Base-by-base conservation (phyloP, 2,113 vertebrate species). In the Eira barbara region DNA sequence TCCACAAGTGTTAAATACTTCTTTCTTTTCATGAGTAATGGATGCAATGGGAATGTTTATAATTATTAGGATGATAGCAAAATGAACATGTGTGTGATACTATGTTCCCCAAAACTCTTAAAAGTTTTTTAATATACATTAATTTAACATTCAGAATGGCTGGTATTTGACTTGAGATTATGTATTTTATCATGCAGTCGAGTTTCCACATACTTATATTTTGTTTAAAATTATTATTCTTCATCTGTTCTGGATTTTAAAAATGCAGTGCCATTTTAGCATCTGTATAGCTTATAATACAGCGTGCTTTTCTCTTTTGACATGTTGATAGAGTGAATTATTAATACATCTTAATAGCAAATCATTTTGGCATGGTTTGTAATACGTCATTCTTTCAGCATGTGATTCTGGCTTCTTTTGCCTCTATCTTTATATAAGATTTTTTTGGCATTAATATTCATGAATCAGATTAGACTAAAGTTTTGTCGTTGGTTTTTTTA, bases 361-460 rank as follows among this genome's bases (percentile, higher is more conserved):
- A 31, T 95, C 65, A 59, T 83, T 21, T 67, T 95, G 82, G 76
- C 39, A 52, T 80, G 31, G 47, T 92, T 67, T 78, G 31, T 76
- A 71, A 94, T 45, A 69, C 4, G 13, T 74, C 42, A 80, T 90
- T 78, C n/a, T 94, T 86, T 86, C 57, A 52, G 39, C 29, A 29
- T 34, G 55, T 83, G 61, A 87, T 93, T 91, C 31, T 88, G 88
- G 61, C 71, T 97, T 92, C 74, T 94, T 14, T 92, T 92, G 42
- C 74, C 65, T 94, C 63, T 55, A 67, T 87, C 73, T 95, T 92
- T 80, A 80, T 67, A 73, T 83, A 74, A 21, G 39, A 47, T 47
- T 76, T 92, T 92, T 94, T 83, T n/a, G 74, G 0, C 6, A 69
- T 93, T 96, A 94, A 90, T 97, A 87, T 94, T 96, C 55, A 94